Conservation (phyloP, 2,888 invertebrate genomes). For the Epicampocera succincta region DNA sequence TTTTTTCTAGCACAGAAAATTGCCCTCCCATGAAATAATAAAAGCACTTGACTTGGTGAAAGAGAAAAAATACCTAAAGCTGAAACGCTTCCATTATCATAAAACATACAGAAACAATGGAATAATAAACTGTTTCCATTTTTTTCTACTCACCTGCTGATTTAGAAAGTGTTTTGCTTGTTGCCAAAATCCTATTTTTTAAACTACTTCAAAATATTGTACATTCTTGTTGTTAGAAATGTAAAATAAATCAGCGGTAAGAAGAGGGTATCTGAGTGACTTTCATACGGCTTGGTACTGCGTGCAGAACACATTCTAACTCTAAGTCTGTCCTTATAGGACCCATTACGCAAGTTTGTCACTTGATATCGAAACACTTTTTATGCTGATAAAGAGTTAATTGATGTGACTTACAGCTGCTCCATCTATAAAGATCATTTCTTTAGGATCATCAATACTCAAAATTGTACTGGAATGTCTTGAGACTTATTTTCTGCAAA, state of each 20-base stretch:
- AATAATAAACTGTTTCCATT: constrained; percentile 1
- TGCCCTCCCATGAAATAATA: constrained; percentile 9
- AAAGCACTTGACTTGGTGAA: constrained; percentile 43
- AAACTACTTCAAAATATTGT: not conserved
- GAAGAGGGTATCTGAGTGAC: not conserved
- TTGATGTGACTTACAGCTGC: too few relatives aligned
- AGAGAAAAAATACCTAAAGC: not conserved
- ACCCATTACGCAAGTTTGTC: too few relatives aligned
- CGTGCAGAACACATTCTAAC: too few relatives aligned
- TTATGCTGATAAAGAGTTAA: too few relatives aligned
- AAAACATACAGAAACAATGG: constrained; percentile 13
- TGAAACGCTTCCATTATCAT: constrained; percentile 37
- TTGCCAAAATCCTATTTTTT: constrained; percentile 25
- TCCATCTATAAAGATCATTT: too few relatives aligned
- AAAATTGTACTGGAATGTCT: too few relatives aligned
- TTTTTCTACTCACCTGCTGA: constrained; percentile 39
- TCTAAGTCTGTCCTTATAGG: too few relatives aligned
- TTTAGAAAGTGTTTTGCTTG: constrained; percentile 12
- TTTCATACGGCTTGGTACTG: too few relatives aligned
- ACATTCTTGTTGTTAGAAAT: not conserved
- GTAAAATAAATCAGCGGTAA: not conserved
- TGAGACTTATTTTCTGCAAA: too few relatives aligned
- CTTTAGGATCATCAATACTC: too few relatives aligned
- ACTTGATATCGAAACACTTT: too few relatives aligned
- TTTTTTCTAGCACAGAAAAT: not conserved